Conservation (phyloP, 1,140 invertebrate genomes). For the Sesamia nonagrioides region DNA sequence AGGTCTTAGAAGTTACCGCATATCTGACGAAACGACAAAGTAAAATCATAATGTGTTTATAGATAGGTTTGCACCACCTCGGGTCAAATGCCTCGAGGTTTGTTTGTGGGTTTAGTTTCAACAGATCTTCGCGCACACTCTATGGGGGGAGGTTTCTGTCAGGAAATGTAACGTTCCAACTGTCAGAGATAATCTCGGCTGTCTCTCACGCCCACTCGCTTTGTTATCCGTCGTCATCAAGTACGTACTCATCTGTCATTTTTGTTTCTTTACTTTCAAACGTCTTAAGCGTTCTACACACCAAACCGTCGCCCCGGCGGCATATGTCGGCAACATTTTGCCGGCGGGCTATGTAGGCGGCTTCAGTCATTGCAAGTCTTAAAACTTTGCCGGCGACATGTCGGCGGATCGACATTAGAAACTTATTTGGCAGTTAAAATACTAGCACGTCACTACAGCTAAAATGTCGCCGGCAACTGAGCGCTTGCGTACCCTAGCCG, state of each 20-base stretch:
- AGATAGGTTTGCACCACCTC: constrained; percentile 47
- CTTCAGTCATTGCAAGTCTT: no score
- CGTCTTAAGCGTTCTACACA: no score
- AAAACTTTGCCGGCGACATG: no score
- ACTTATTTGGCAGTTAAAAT: no score
- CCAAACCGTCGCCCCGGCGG: no score
- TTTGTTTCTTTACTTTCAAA: constrained; percentile 27
- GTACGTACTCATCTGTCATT: constrained; percentile 29
- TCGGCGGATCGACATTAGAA: no score
- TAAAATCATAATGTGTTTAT: constrained; percentile 57
- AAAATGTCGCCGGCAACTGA: no score
- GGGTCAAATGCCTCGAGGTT: constrained; percentile 26
- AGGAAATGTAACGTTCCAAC: constrained; percentile 18
- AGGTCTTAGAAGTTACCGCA: constrained; percentile 53
- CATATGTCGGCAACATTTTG: no score
- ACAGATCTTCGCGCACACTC: constrained; percentile 11
- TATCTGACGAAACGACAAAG: constrained; percentile 57
- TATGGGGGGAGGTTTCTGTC: constrained; percentile 1
- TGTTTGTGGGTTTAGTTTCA: constrained; percentile 40
- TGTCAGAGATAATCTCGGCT: constrained; percentile 24
- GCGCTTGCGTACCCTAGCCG: no score
- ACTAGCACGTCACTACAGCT: no score
- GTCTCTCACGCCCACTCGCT: background rate
- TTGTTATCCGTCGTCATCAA: constrained; percentile 24
- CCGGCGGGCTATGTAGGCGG: no score